Evolutionary conservation across 2,113 vertebrate species (phyloP).

Genomic region (Cyphotilapia sp.): DNA sequence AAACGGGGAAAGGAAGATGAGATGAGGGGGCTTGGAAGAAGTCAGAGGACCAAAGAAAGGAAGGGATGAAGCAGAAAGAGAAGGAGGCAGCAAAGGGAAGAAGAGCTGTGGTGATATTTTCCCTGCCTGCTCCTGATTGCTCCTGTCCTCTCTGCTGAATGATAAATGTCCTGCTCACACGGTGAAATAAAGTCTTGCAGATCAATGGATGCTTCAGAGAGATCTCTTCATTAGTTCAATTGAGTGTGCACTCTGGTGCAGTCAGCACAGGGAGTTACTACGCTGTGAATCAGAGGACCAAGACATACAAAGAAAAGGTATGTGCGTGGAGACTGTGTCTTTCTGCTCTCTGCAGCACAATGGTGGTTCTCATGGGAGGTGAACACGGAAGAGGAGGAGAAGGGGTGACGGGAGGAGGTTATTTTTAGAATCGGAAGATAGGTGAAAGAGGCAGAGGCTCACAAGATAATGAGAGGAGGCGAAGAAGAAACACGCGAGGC

Average conservation of each 20-base stretch:
- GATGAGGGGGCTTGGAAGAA: neutral
- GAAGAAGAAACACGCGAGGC: neutral
- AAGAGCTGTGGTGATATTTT: neutral
- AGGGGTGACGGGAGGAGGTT: neutral
- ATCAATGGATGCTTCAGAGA: conserved; percentile 38
- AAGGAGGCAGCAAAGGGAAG: neutral
- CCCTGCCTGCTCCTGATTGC: neutral
- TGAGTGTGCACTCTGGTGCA: neutral
- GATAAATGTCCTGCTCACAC: conserved; percentile 20
- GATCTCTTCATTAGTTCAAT: conserved; percentile 53
- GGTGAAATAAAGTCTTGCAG: conserved; percentile 13
- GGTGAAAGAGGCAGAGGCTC: conserved; percentile 11
- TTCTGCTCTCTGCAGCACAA: neutral
- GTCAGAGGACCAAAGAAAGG: neutral
- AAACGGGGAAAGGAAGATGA: neutral
- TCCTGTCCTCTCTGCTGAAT: neutral
- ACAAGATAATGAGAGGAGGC: conserved; percentile 19
- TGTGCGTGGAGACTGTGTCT: neutral
- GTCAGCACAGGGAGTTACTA: conserved; percentile 21
- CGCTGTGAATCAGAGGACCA: conserved; percentile 14
- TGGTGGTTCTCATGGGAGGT: conserved; percentile 5
- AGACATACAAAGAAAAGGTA: neutral
- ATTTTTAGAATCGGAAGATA: conserved; percentile 42
- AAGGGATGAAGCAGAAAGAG: neutral
- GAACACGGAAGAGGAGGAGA: conserved; percentile 17